phyloP scores from a whole-genome alignment of 2,888 invertebrate species.

The Notodonta ziczac region DNA sequence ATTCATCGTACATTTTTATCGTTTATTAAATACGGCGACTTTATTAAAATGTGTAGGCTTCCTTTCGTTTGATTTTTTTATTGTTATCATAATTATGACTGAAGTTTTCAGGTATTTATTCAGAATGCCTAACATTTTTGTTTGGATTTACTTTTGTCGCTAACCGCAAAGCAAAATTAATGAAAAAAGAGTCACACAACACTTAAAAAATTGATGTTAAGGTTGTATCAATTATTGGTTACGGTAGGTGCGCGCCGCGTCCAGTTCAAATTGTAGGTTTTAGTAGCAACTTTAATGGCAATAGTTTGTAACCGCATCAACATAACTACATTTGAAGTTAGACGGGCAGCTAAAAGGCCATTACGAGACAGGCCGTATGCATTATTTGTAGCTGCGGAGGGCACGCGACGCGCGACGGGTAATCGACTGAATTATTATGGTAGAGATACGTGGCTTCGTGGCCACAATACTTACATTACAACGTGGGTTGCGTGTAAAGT shows the following conservation, averaged over 20 bases:
- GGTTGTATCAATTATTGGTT: background rate
- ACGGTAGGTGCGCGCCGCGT: background rate
- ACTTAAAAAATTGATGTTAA: background rate
- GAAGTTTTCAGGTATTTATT: background rate
- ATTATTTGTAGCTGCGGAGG: conserved; percentile 74
- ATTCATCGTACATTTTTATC: conserved; percentile 22
- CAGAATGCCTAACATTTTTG: background rate
- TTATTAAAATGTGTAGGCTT: background rate
- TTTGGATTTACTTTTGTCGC: too few species aligned
- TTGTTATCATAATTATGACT: background rate
- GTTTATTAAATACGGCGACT: conserved; percentile 25
- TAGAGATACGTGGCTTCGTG: conserved; percentile 44
- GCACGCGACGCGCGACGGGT: conserved; percentile 63
- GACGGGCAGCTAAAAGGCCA: conserved; percentile 78
- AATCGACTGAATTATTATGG: conserved; percentile 68
- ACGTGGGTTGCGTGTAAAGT: background rate
- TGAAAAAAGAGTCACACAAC: background rate
- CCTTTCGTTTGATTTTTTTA: background rate
- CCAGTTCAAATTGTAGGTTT: conserved; percentile 59
- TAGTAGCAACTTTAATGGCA: conserved; percentile 63
- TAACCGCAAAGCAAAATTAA: background rate
- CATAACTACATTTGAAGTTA: conserved; percentile 77
- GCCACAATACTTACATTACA: background rate
- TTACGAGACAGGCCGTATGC: conserved; percentile 76
- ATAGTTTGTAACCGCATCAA: conserved; percentile 65